phyloP scores from a whole-genome alignment of 2,888 invertebrate genomes.

The Eupeodes luniger region DNA sequence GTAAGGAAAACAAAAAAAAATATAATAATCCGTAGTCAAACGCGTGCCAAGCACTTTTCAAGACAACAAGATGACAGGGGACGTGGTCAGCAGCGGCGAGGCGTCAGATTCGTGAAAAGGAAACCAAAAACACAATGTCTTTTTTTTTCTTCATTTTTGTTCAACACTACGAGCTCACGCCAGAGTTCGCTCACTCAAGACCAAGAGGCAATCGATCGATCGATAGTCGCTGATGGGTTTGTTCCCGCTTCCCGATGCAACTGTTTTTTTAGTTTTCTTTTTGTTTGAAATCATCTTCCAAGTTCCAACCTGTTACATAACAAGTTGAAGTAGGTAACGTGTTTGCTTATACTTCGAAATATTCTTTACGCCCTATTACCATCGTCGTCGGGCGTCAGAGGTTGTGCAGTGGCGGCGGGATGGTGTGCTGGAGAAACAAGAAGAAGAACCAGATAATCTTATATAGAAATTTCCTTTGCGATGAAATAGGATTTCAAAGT shows the following conservation, averaged over 20 bases:
- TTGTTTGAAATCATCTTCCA: conserved; percentile 48
- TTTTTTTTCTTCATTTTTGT: conserved; percentile 12
- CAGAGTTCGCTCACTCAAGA: conserved; percentile 24
- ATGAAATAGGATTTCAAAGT: conserved; percentile 61
- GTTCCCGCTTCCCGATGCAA: not conserved
- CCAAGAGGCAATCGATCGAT: conserved; percentile 59
- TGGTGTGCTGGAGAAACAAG: not conserved
- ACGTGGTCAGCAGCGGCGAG: not conserved
- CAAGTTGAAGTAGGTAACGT: conserved; percentile 58
- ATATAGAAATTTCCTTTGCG: conserved; percentile 14
- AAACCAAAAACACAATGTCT: conserved; percentile 7
- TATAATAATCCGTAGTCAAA: conserved; percentile 69
- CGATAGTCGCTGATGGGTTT: conserved; percentile 17
- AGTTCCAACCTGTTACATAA: conserved; percentile 68
- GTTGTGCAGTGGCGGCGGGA: not conserved
- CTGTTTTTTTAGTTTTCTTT: not conserved
- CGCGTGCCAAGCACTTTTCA: conserved; percentile 58
- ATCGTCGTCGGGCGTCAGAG: not conserved
- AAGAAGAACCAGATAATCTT: conserved; percentile 20
- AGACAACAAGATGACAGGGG: not conserved
- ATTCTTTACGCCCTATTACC: conserved; percentile 70
- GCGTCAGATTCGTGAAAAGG: not conserved
- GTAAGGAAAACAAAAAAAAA: conserved; percentile 18
- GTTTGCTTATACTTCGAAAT: conserved; percentile 64
- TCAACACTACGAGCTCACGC: conserved; percentile 31